Evolutionary conservation across 1,140 invertebrate genomes (phyloP).

Genomic region (Colletes latitarsis): DNA sequence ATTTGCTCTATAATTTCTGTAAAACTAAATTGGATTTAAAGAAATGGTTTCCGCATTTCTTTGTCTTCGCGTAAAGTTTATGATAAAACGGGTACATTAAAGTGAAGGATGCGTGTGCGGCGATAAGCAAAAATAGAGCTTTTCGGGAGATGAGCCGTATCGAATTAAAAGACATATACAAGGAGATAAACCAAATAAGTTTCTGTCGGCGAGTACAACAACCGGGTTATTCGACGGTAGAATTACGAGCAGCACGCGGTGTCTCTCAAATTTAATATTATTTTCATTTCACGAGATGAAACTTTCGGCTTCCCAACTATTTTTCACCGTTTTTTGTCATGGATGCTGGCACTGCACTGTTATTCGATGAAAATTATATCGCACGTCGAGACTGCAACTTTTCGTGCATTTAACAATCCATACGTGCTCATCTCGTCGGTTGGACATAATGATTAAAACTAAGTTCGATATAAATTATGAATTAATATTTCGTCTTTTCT

Average conservation of each 20-base stretch:
- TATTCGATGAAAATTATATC: slow-evolving; percentile 11
- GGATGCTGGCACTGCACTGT: not conserved
- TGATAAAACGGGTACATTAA: no score
- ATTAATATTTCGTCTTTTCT: slow-evolving; percentile 39
- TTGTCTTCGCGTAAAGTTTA: no score
- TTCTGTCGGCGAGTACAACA: slow-evolving; percentile 11
- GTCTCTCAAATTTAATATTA: slow-evolving; percentile 64
- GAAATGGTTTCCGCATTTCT: no score
- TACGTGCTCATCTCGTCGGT: not conserved
- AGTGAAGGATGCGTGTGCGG: no score
- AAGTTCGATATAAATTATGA: not conserved
- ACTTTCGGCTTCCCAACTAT: slow-evolving; percentile 41
- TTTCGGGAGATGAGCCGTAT: not conserved
- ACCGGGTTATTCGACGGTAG: slow-evolving; percentile 29
- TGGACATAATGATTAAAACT: no score
- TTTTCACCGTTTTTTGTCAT: slow-evolving; percentile 8
- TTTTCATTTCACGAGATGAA: slow-evolving; percentile 67
- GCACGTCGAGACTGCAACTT: not conserved
- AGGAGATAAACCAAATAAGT: slow-evolving; percentile 23
- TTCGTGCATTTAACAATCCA: slow-evolving; percentile 32
- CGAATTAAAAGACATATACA: not conserved
- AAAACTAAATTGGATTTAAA: no score
- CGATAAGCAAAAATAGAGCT: no score
- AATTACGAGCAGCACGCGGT: slow-evolving; percentile 45
- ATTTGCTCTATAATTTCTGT: not conserved